Base-by-base conservation (phyloP, 2,113 vertebrate species). In the Lamprologus lemairii region DNA sequence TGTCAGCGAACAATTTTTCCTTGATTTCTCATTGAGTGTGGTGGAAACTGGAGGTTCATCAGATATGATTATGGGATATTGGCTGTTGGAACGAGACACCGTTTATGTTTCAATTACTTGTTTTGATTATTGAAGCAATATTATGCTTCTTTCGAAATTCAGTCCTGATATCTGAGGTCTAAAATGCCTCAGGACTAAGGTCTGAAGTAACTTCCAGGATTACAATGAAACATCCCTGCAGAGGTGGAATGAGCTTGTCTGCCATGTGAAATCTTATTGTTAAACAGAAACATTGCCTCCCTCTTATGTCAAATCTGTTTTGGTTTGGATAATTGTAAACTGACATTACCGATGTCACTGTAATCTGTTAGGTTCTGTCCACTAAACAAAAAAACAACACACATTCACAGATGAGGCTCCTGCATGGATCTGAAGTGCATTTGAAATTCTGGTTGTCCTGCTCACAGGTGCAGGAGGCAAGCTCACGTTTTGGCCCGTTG, bases 401-500 rank as follows among this genome's bases (percentile, higher is more conserved):
- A 7, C 19, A 7, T 37, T 60, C 58, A 40, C 40, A 31, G 7
- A 10, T 51, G 5, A 53, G 3, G 7, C 8, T 33, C 14, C 28
- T 80, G 26, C 16, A 73, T 5, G 8, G 12, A 37, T 85, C 26
- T 79, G 9, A 57, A 80, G 86, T 40, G 7, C 21, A 3, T 10
- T 75, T 87, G 35, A 55, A 37, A 23, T 33, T 65, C 35, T 78
- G 65, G 19, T 86, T 91, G 37, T 86, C 49, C n/a, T 83, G 1
- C 51, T 53, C 51, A 40, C 87, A 96, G 94, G 92, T 93, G 90
- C 90, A 88, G 93, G 92, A 83, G 92, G 93, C 93, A 79, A 28
- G n/a, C 42, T 49, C 37, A 83, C 3, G 37, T 79, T 12, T 80
- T 82, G 71, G 82, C 68, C 21, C 5, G 11, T 31, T 85, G 51